Evolutionary conservation across 2,888 invertebrate species (phyloP).

Genomic region (Eupithecia subfuscata): DNA sequence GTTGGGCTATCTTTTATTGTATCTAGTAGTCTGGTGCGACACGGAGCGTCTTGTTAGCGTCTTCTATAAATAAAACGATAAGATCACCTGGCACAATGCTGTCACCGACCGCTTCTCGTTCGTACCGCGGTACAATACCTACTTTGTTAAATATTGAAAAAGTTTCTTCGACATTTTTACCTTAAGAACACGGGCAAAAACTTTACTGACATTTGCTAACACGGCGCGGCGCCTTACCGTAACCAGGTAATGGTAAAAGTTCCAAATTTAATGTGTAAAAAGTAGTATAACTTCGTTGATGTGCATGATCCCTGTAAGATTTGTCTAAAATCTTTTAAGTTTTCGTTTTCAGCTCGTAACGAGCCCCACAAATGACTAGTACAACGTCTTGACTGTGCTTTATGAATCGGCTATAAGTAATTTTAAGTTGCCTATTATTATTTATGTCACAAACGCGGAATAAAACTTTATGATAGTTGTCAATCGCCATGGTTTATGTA

Average conservation of each 20-base stretch:
- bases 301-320: neutral
- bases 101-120: conserved; percentile 44
- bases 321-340: neutral
- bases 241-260: neutral
- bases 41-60: conserved; percentile 68
- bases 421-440: neutral
- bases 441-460: neutral
- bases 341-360: neutral
- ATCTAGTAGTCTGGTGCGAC: conserved; percentile 53
- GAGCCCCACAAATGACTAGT: neutral
- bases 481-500: conserved; percentile 10
- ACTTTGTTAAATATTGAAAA: conserved; percentile 2
- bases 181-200: neutral
- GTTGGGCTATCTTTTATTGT: conserved; percentile 34
- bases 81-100: conserved; percentile 55
- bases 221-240: neutral
- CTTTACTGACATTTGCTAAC: conserved; percentile 3
- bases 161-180: conserved; percentile 2
- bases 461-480: neutral
- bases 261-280: neutral
- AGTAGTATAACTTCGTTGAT: neutral
- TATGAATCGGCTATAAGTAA: neutral
- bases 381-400: neutral
- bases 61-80: conserved; percentile 74
- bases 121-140: neutral